phyloP scores from a whole-genome alignment of 2,888 invertebrate species.

The Chrysodeixis includens region DNA sequence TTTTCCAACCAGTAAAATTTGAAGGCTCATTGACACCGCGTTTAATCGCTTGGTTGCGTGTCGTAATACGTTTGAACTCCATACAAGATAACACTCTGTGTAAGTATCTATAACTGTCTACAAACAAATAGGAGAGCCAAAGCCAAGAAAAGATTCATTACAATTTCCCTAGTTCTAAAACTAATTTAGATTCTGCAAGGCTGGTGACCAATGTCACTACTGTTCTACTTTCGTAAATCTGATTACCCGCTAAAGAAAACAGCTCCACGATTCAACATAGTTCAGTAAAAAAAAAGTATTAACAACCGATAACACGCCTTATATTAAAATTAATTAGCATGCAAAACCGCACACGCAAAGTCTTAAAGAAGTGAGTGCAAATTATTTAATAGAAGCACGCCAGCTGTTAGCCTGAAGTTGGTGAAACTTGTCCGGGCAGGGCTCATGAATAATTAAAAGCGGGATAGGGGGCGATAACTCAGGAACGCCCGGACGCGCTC shows the following conservation, averaged over 20 bases:
- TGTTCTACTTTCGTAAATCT: too few relatives aligned
- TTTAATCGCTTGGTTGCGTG: not conserved
- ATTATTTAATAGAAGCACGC: conserved; percentile 79
- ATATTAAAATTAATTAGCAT: conserved; percentile 57
- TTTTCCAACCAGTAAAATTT: not conserved
- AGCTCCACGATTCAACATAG: conserved; percentile 1
- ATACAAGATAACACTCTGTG: not conserved
- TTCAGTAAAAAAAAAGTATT: conserved; percentile 10
- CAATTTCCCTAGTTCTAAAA: not conserved
- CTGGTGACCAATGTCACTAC: too few relatives aligned
- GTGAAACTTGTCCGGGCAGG: conserved; percentile 75
- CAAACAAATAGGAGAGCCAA: not conserved
- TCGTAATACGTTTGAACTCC: not conserved
- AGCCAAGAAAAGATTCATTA: not conserved
- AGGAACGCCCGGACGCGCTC: conserved; percentile 64
- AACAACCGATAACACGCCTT: conserved; percentile 14
- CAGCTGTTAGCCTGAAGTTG: conserved; percentile 79
- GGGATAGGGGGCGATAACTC: conserved; percentile 80
- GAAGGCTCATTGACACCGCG: not conserved
- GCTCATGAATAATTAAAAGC: conserved; percentile 86
- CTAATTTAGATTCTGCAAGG: not conserved
- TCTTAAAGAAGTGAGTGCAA: conserved; percentile 77
- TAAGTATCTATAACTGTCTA: not conserved
- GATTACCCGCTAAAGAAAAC: not conserved
- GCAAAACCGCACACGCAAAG: conserved; percentile 62